A percentile compares a stretch with the other conserved stretches of the same genome.
These are phyloP conservation scores for Myathropa florea DNA, from an alignment of 2,888 invertebrate species.

Conservation along the genomic window DNA sequence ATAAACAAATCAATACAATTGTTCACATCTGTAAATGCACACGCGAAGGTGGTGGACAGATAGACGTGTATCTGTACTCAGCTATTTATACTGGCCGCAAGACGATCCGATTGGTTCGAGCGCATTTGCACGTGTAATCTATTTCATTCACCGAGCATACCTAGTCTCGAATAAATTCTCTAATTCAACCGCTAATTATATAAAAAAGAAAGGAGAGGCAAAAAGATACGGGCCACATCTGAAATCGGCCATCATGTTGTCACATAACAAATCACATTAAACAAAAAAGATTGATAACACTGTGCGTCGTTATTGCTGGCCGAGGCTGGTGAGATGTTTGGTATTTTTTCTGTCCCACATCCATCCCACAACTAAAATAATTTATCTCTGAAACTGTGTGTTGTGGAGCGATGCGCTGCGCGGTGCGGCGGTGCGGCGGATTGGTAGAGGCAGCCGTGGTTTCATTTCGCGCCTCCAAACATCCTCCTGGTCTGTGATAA, in stretches of 20 bases:
- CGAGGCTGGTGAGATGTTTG: not conserved
- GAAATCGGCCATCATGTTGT: constrained; percentile 52
- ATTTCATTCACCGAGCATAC: constrained; percentile 41
- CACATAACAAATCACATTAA: constrained; percentile 58
- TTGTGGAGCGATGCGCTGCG: constrained; percentile 23
- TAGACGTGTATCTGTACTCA: constrained; percentile 6
- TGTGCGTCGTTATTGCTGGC: constrained; percentile 4
- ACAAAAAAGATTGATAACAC: constrained; percentile 50
- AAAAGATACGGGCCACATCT: constrained; percentile 23
- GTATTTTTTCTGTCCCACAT: constrained; percentile 43
- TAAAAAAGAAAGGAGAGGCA: not conserved
- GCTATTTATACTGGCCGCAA: constrained; percentile 59
- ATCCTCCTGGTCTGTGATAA: constrained; percentile 23
- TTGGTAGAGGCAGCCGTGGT: not conserved
- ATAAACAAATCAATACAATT: constrained; percentile 51
- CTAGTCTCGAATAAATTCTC: constrained; percentile 13
- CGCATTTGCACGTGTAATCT: constrained; percentile 51
- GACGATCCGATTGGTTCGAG: constrained; percentile 50
- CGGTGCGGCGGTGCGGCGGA: not conserved
- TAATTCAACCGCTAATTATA: constrained; percentile 43
- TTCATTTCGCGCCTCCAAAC: constrained; percentile 6
- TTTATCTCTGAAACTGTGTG: constrained; percentile 37
- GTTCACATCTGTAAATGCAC: constrained; percentile 14
- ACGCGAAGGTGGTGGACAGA: constrained; percentile 50
- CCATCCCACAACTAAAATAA: constrained; percentile 40